Evolutionary conservation across 2,797 vertebrate species (phyloP).

Genomic region (Danio kyathit): DNA sequence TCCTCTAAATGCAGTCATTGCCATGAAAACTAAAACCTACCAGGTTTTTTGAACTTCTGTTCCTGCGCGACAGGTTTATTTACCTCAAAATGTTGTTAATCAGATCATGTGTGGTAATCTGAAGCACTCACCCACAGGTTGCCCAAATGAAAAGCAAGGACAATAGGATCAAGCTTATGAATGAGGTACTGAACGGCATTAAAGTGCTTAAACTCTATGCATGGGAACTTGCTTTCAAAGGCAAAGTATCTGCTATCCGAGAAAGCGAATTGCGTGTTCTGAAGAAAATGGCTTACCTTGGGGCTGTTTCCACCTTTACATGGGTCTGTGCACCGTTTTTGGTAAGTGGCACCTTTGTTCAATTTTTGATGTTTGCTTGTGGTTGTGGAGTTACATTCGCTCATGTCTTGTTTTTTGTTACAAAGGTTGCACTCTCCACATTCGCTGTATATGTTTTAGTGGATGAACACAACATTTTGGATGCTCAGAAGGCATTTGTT

Average conservation of each 20-base stretch:
- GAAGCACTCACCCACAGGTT: slow-evolving; percentile 79
- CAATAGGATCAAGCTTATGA: slow-evolving; percentile 96
- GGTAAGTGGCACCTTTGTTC: slow-evolving; percentile 79
- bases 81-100: not conserved
- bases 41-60: slow-evolving; percentile 82
- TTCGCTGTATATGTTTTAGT: slow-evolving; percentile 86
- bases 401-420: slow-evolving; percentile 7
- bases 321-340: slow-evolving; percentile 98
- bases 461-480: slow-evolving; percentile 81
- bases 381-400: not conserved
- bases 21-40: slow-evolving; percentile 96
- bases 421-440: slow-evolving; percentile 88
- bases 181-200: slow-evolving; percentile 95
- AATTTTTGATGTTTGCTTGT: not conserved
- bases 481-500: slow-evolving; percentile 91
- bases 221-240: slow-evolving; percentile 95
- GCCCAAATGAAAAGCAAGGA: slow-evolving; percentile 98
- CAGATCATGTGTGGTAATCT: not conserved
- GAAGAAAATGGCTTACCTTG: slow-evolving; percentile 91
- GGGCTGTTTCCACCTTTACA: slow-evolving; percentile 91
- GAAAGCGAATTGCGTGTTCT: slow-evolving; percentile 90
- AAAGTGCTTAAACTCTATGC: slow-evolving; percentile 97
- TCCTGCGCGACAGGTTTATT: not conserved
- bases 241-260: slow-evolving; percentile 90
- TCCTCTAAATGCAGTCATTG: slow-evolving; percentile 92